Evolutionary conservation across 2,797 vertebrate species (phyloP).

Genomic region (Neomorphus geoffroyi): DNA sequence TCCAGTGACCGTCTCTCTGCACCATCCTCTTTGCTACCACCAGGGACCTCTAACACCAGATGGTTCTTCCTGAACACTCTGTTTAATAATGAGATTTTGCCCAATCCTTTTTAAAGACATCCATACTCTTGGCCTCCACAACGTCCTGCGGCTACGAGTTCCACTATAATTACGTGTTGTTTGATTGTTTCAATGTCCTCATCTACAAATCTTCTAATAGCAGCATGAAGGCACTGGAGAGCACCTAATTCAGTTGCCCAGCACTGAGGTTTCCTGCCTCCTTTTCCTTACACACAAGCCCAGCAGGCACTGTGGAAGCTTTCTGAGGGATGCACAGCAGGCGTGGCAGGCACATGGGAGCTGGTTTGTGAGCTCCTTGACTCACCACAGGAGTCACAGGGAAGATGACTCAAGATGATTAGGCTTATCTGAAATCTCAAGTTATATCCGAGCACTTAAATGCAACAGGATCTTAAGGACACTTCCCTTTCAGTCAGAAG

Average conservation of each 20-base stretch:
- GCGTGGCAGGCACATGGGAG: too few species aligned
- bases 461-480: not conserved
- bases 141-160: not conserved
- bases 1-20: not conserved
- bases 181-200: not conserved
- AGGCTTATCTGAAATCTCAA: not conserved
- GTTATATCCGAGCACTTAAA: not conserved
- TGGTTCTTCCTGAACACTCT: rapidly evolving
- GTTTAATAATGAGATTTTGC: not conserved
- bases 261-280: not conserved
- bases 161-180: not conserved
- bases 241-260: not conserved
- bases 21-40: not conserved
- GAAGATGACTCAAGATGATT: not conserved
- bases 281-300: not conserved
- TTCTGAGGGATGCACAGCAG: too few species aligned
- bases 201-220: not conserved
- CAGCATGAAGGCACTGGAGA: not conserved
- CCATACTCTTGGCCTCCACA: not conserved
- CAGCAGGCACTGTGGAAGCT: not conserved
- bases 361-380: not conserved
- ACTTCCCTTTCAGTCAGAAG: not conserved
- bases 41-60: not conserved
- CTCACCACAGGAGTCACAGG: not conserved
- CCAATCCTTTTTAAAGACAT: not conserved